Evolutionary conservation across 2,888 invertebrate genomes (phyloP).

Genomic region (Abscondita cerata): DNA sequence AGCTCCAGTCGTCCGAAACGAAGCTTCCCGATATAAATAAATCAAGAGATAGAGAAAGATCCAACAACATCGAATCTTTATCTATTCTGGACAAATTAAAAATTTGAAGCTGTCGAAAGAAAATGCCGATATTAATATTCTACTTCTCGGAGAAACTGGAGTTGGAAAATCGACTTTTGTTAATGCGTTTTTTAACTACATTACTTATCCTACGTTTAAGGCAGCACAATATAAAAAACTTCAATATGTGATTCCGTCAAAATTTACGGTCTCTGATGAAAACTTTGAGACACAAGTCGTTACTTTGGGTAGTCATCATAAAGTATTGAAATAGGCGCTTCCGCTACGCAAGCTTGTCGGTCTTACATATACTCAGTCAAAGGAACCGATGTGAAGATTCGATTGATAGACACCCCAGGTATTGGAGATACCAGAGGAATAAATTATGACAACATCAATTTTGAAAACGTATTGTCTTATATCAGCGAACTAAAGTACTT

Average conservation of each 20-base stretch:
- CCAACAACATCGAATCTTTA: too few relatives aligned
- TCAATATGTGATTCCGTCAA: slow-evolving; percentile 47
- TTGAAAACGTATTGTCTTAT: slow-evolving; percentile 45
- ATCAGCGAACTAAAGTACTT: slow-evolving; percentile 47
- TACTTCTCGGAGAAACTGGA: slow-evolving; percentile 53
- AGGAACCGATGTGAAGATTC: slow-evolving; percentile 38
- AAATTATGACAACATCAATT: slow-evolving; percentile 38
- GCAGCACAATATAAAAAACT: slow-evolving; percentile 41
- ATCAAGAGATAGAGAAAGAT: too few relatives aligned
- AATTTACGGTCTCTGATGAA: slow-evolving; percentile 45
- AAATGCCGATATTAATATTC: too few relatives aligned
- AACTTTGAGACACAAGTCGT: slow-evolving; percentile 38
- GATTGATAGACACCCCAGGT: slow-evolving; percentile 54
- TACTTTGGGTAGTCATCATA: slow-evolving; percentile 40
- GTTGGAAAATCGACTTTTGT: slow-evolving; percentile 55
- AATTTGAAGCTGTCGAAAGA: too few relatives aligned
- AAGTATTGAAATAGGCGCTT: slow-evolving; percentile 36
- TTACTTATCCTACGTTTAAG: slow-evolving; percentile 42
- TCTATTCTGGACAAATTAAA: too few relatives aligned
- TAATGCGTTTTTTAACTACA: slow-evolving; percentile 52
- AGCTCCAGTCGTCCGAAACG: too few relatives aligned
- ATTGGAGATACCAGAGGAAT: slow-evolving; percentile 44
- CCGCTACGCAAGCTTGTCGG: slow-evolving; percentile 60
- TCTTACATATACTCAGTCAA: slow-evolving; percentile 64
- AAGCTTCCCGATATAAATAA: too few relatives aligned